Evolutionary conservation across 2,113 vertebrate species (phyloP), one percentile per base, ranked within the genome.

Genomic region (Crotophaga sulcirostris): DNA sequence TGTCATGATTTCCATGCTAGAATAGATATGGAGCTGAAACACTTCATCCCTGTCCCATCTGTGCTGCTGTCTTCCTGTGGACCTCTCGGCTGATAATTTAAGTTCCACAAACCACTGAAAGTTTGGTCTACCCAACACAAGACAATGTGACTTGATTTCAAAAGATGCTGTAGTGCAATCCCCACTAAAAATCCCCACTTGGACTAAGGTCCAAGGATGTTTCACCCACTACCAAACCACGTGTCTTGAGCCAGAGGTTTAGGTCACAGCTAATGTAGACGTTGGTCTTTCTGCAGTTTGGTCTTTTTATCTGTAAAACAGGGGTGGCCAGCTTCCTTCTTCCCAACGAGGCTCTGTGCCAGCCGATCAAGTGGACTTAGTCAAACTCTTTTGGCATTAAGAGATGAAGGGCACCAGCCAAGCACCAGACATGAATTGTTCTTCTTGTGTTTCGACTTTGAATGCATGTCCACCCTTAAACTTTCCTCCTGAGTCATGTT

Each of bases 271-370:
- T 73, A 10, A 47, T 74, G 80, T 49, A 95, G 58, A 11, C 29
- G 6, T 16, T 26, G 19, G 21, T 40, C 25, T 49, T n/a, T 38
- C 63, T 62, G 25, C 34, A 19, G 7, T 8, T 79, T 8, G 28
- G 6, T 31, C 20, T 42, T 69, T 80, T 58, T n/a, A 24, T 31
- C 34, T 47, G 18, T 33, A 62, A 47, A 74, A 70, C 16, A 29
- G 59, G 33, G 24, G 31, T 34, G 7, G 40, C 24, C 38, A 24
- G 16, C 26, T 92, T 73, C 44, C 62, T 83, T 10, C 55, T 54
- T 40, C 58, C 33, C 3, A 0, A 0, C 1, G 36, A 25, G 49
- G 58, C 29, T 85, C 70, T 5, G 9, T 51, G 62, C 31, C 67
- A 83, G 60, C 26, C 1, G 0, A n/a, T 88, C 70, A 45, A 10